Conservation (phyloP, 2,797 vertebrate species). For the Neosilurus mollespiculum region DNA sequence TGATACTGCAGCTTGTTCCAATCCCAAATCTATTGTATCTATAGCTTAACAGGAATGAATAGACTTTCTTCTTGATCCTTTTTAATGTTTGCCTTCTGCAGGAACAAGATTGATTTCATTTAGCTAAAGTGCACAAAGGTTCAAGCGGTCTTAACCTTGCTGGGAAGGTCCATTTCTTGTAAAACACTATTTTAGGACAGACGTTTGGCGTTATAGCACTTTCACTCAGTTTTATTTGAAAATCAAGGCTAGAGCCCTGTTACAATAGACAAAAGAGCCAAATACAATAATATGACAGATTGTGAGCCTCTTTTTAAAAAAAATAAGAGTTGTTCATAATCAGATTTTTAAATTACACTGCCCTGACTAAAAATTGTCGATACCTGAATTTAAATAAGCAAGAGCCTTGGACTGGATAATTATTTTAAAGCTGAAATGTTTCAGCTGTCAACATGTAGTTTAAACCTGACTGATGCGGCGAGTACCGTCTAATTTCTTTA, state of each 20-base stretch:
- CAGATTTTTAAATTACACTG: too few species aligned
- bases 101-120: not conserved
- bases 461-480: too few species aligned
- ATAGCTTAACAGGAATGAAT: not conserved
- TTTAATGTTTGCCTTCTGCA: slow-evolving; percentile 17
- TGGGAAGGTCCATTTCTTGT: not conserved
- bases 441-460: too few species aligned
- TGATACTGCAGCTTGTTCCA: slow-evolving; percentile 18
- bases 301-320: too few species aligned
- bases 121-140: not conserved
- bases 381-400: too few species aligned
- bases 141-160: not conserved
- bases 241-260: not conserved
- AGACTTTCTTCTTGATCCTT: not conserved
- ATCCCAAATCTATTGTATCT: slow-evolving; percentile 3
- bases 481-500: too few species aligned
- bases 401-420: too few species aligned
- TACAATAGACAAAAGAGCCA: too few species aligned
- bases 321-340: too few species aligned
- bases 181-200: not conserved
- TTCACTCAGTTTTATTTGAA: not conserved
- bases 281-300: too few species aligned
- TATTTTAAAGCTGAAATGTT: too few species aligned
- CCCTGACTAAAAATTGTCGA: too few species aligned
- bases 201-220: not conserved